Conservation (phyloP, 2,888 invertebrate species). For the Antheraea yamamai region DNA sequence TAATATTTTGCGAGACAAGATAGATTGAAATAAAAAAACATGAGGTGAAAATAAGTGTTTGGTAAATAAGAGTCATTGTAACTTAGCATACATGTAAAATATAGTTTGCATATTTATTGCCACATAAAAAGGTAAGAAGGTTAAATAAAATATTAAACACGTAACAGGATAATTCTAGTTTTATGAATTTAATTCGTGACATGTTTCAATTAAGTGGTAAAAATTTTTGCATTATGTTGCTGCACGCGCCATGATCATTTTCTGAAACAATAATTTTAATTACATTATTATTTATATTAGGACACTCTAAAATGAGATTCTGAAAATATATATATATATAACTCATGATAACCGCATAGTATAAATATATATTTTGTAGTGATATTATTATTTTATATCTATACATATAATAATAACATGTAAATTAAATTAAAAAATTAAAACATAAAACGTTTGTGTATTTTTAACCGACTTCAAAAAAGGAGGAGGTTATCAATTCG, state of each 20-base stretch:
- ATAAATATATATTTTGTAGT: no score
- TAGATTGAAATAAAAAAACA: neutral
- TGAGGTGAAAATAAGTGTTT: neutral
- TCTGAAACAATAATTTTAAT: conserved; percentile 62
- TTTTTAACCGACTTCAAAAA: no score
- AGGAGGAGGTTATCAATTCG: no score
- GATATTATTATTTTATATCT: no score
- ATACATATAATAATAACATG: no score
- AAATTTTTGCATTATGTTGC: conserved; percentile 48
- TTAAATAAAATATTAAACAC: neutral
- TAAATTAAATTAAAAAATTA: no score
- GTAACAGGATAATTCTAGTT: neutral
- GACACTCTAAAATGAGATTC: neutral
- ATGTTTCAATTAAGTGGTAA: neutral
- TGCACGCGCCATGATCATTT: conserved; percentile 79
- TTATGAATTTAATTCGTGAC: neutral
- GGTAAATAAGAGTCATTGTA: neutral
- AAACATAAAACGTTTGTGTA: no score
- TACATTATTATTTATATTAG: neutral
- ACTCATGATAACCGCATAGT: no score
- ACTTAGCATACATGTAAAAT: neutral
- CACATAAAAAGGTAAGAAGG: neutral
- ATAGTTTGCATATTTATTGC: neutral
- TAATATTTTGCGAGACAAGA: neutral
- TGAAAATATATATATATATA: no score